Conservation (phyloP, 2,888 invertebrate species). For the Latrodectus hesperus region DNA sequence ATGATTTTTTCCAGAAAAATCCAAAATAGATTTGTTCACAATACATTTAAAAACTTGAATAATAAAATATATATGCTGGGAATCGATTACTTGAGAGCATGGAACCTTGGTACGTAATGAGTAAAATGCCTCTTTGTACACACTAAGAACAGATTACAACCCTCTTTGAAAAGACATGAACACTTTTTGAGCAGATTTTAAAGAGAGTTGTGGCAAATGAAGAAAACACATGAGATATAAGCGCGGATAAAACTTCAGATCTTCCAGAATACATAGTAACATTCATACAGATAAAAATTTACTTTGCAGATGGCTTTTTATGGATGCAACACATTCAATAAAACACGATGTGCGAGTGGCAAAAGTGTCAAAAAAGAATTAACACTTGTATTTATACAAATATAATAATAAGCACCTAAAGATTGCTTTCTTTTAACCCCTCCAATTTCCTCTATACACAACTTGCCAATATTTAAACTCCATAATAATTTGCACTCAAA, state of each 20-base stretch:
- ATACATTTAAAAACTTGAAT: conserved; percentile 70
- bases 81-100: conserved; percentile 68
- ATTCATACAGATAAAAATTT: conserved; percentile 68
- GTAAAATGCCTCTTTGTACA: conserved; percentile 47
- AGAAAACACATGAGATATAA: conserved; percentile 35
- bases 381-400: conserved; percentile 36
- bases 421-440: background rate
- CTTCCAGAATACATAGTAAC: conserved; percentile 63
- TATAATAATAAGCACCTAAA: conserved; percentile 46
- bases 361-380: conserved; percentile 39
- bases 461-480: conserved; percentile 15
- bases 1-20: conserved; percentile 42
- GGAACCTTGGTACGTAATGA: conserved; percentile 66
- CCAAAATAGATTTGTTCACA: conserved; percentile 70
- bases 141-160: conserved; percentile 61
- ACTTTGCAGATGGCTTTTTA: conserved; percentile 62
- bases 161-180: conserved; percentile 53
- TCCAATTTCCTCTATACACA: conserved; percentile 37
- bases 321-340: conserved; percentile 61
- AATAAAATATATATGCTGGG: conserved; percentile 70
- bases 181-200: conserved; percentile 55
- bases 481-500: conserved; percentile 13
- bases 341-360: conserved; percentile 65
- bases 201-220: conserved; percentile 61
- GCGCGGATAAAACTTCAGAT: conserved; percentile 59